Base-by-base conservation (phyloP, 2,797 vertebrate genomes). In the Xyrichtys novacula region DNA sequence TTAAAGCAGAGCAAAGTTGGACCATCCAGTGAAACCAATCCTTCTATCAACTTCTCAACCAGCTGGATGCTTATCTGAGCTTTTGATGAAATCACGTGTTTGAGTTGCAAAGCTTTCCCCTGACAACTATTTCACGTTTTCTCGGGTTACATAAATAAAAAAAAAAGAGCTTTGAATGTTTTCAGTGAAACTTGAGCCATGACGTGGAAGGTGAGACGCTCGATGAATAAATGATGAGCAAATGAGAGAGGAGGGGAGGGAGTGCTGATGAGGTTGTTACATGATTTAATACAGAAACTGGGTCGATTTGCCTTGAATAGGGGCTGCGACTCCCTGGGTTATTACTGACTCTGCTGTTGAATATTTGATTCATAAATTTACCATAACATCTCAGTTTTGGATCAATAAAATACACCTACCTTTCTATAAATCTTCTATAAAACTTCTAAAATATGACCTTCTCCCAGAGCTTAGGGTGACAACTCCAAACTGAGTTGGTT, bases 211-310 rank as follows among this genome's bases (percentile, higher is more conserved):
- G 71, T 72, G 81, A 88, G 75, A 88, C 55, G 79, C 61, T 55
- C 0, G 3, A 80, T 90, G 85, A 86, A 88, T 86, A 83, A 88
- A 83, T 67, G 60, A 90, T 81, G 63, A 76, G 59, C 8, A 68
- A 28, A 56, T 57, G 60, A 62, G 54, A 68, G 65, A 54, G 56
- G 53, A 65, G 55, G 42, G 64, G 36, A 54, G 38, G 74, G 69
- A 68, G 52, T 1, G n/a, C 57, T 55, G 78, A 76, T 38, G 39
- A 48, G 65, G 47, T 75, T n/a, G 15, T 58, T 46, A 76, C 40
- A 65, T 63, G 71, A 86, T 75, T n/a, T 67, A 57, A 70, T 52
- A 76, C 34, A 32, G 23, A 75, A 65, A 77, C 38, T 34, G 32
- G 54, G 63, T 62, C 28, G 4, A 63, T 65, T 60, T 64, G 17